These are phyloP conservation scores for Corapipo altera DNA, from an alignment of 2,113 vertebrate genomes.

Conservation along the genomic window DNA sequence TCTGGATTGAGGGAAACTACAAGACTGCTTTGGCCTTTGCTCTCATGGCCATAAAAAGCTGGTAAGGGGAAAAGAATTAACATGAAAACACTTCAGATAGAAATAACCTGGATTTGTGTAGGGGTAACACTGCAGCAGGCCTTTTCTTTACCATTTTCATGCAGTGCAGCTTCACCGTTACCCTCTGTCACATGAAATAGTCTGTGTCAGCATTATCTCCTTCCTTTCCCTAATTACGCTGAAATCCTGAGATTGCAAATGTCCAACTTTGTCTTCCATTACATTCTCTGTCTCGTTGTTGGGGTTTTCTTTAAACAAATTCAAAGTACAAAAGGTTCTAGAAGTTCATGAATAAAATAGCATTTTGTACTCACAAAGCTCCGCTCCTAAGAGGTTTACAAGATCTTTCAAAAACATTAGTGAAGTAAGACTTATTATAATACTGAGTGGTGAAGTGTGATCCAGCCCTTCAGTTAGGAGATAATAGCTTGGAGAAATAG, in stretches of 20 bases:
- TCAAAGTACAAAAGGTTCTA: background rate
- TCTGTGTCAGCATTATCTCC: background rate
- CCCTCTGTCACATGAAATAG: background rate
- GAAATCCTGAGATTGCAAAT: background rate
- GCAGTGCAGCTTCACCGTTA: background rate
- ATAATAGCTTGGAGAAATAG: slow-evolving; percentile 7
- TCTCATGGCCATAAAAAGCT: background rate
- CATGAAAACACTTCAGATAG: slow-evolving; percentile 24
- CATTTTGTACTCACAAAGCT: background rate
- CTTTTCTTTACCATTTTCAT: background rate
- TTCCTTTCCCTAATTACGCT: background rate
- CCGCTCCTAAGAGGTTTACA: background rate
- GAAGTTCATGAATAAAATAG: slow-evolving; percentile 6
- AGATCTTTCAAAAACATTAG: slow-evolving; percentile 17
- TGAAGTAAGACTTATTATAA: slow-evolving; percentile 1
- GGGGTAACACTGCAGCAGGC: background rate
- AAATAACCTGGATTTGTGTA: slow-evolving; percentile 1
- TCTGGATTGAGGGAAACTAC: slow-evolving; percentile 4
- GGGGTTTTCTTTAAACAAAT: background rate
- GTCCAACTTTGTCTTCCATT: background rate
- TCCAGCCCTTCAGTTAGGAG: background rate
- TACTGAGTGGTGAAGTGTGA: background rate
- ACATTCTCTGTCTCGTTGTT: background rate
- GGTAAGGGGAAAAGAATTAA: background rate
- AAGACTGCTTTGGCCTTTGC: background rate